Conservation (phyloP, 2,888 invertebrate species). For the Steinernema hermaphroditum region DNA sequence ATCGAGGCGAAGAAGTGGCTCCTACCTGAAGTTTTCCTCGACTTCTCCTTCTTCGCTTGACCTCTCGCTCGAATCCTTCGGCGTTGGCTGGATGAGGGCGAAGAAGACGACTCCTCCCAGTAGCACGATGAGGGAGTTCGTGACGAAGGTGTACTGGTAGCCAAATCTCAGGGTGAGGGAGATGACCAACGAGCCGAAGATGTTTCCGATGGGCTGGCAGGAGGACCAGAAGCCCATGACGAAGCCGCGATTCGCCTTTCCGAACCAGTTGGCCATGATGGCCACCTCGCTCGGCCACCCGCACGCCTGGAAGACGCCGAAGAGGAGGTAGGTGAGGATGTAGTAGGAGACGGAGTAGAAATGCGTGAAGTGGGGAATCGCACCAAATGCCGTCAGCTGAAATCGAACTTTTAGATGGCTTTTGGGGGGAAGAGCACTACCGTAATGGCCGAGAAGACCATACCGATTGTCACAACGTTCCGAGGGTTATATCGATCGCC, state of each 20-base stretch:
- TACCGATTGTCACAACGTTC: conserved; percentile 68
- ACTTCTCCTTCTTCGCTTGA: background rate
- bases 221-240: conserved; percentile 70
- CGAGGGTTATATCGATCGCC: conserved; percentile 70
- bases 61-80: conserved; percentile 54
- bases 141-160: conserved; percentile 70
- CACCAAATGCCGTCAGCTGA: conserved; percentile 69
- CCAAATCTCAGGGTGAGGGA: conserved; percentile 68
- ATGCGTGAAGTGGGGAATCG: conserved; percentile 68
- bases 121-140: conserved; percentile 68
- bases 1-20: background rate
- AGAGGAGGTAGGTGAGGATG: conserved; percentile 67
- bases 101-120: conserved; percentile 67
- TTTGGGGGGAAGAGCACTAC: conserved; percentile 52
- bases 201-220: conserved; percentile 71
- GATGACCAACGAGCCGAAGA: conserved; percentile 69
- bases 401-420: conserved; percentile 31
- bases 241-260: conserved; percentile 68
- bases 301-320: conserved; percentile 70
- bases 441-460: conserved; percentile 68
- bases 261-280: conserved; percentile 71
- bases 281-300: conserved; percentile 70
- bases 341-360: conserved; percentile 68
- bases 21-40: conserved; percentile 4
- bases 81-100: conserved; percentile 68